Evolutionary conservation across 2,888 invertebrate genomes (phyloP), one percentile per base, ranked within the genome.

Genomic region (Eurois occulta): DNA sequence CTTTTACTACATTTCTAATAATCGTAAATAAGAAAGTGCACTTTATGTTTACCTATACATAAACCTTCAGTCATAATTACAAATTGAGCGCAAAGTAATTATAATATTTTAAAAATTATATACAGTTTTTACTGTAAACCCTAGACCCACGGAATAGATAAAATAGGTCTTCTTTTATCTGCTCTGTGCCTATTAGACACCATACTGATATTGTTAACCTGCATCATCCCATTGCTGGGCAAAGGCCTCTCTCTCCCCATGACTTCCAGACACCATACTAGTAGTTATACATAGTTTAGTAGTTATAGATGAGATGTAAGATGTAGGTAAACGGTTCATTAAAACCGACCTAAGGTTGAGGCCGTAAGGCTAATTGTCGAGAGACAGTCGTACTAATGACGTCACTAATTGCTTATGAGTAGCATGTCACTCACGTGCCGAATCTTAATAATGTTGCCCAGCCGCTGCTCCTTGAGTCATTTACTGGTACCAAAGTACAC

Each of bases 341-440:
- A 76, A 18, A 81, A 60, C 18, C 52, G 60, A 83, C 83, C 65
- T 62, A 55, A 28, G 77, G 77, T 38, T 71, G 52, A 80, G 74
- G n/a, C 32, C 65, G 46, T 46, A 43, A 69, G 68, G 68, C 55
- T 69, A 72, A 81, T 81, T 71, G 55, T 65, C 67, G 35, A 72
- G 60, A 38, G 74, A 43, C 64, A 41, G 65, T 73, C 43, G 24
- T 75, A 66, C 41, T 74, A 58, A 72, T 75, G 83, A 78, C 46
- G 68, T 38, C 62, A 69, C n/a, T 32, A 38, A 5, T 74, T 43
- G n/a, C 64, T 85, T 78, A 72, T 72, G 71, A 78, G 70, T 41
- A 67, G 55, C 10, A 70, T 60, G 28, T 28, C 2, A 58, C 65
- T 80, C 11, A 81, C 60, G 60, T 78, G 64, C 58, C 60, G 43